These are phyloP conservation scores for Streptopelia turtur DNA, from an alignment of 2,797 vertebrate species.

Conservation along the genomic window DNA sequence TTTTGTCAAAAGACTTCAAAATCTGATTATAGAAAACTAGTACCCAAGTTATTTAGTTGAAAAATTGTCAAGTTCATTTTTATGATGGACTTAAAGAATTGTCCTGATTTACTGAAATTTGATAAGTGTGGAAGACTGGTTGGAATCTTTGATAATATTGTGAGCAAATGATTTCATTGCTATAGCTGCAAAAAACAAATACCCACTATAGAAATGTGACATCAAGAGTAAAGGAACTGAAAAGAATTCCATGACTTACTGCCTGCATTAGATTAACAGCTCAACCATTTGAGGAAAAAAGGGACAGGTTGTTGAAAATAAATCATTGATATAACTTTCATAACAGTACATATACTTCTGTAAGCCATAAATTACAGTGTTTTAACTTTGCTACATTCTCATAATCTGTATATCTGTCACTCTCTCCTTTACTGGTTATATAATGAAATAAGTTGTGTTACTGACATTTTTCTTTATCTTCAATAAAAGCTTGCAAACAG, in stretches of 20 bases:
- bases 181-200: neutral
- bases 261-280: neutral
- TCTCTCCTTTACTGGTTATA: neutral
- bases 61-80: neutral
- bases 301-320: neutral
- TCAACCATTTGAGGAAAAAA: neutral
- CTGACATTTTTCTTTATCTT: neutral
- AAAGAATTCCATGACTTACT: neutral
- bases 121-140: neutral
- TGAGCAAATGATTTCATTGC: neutral
- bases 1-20: neutral
- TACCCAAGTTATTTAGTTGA: neutral
- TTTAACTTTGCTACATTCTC: neutral
- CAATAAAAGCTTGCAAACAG: neutral
- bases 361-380: neutral
- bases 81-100: neutral
- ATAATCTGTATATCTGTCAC: neutral
- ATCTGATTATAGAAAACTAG: neutral
- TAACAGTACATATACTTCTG: neutral
- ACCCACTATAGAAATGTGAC: neutral
- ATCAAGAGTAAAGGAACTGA: neutral
- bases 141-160: neutral
- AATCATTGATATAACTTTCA: neutral
- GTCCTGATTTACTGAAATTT: neutral
- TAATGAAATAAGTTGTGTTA: neutral